A percentile compares a stretch with the other conserved stretches of the same genome.
phyloP scores from a whole-genome alignment of 2,888 invertebrate species.

The Acheta domesticus region DNA sequence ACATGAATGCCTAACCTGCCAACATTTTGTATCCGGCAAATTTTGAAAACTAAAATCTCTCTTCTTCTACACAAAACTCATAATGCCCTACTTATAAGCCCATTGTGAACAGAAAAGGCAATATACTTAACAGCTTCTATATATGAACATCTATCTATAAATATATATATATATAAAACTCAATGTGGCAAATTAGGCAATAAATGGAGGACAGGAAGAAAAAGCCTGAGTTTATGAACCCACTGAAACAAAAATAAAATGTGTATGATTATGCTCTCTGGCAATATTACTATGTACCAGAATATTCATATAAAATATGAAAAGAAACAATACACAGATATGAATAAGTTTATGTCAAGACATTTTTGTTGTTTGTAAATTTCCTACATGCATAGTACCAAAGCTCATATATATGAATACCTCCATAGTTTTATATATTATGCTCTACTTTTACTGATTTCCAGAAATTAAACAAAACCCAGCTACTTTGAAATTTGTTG shows the following conservation, averaged over 20 bases:
- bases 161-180: no score
- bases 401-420: conserved; percentile 5
- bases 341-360: neutral
- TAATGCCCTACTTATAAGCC: no score
- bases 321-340: neutral
- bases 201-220: neutral
- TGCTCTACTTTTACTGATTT: neutral
- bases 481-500: conserved; percentile 2
- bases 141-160: no score
- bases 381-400: neutral
- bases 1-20: neutral
- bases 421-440: neutral
- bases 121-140: no score
- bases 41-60: no score
- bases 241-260: conserved; percentile 4
- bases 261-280: neutral
- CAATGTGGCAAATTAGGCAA: conserved; percentile 11
- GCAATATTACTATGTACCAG: neutral
- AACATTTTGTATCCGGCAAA: neutral
- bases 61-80: no score
- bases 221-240: neutral
- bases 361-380: neutral
- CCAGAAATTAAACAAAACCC: conserved; percentile 7
- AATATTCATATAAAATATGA: neutral
- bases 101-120: no score